phyloP scores from a whole-genome alignment of 2,113 vertebrate species.

The Chlamydotis undulata region DNA sequence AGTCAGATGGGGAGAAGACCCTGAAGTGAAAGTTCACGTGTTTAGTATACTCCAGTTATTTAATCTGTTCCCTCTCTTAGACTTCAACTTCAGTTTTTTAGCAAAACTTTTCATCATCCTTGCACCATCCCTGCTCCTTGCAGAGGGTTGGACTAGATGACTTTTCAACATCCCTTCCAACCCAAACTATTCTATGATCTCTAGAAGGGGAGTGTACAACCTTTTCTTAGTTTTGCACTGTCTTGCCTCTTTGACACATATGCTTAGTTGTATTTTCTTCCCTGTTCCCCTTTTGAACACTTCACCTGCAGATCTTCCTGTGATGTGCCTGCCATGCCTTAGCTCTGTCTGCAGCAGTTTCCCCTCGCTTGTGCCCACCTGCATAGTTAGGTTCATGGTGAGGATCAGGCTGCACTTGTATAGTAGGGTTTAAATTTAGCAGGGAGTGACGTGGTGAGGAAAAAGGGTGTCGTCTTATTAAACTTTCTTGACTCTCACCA shows the following conservation, averaged over 20 bases:
- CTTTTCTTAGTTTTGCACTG: neutral
- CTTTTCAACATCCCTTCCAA: neutral
- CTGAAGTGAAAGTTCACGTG: neutral
- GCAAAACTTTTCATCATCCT: neutral
- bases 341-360: neutral
- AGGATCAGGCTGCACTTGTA: neutral
- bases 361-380: neutral
- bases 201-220: neutral
- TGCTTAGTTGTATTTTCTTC: neutral
- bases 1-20: neutral
- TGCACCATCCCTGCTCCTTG: neutral
- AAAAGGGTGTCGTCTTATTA: neutral
- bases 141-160: neutral
- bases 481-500: neutral
- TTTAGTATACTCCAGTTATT: neutral
- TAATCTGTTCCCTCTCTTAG: neutral
- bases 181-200: neutral
- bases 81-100: neutral
- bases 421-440: neutral
- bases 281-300: neutral
- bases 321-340: neutral
- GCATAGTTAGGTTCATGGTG: neutral
- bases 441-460: neutral
- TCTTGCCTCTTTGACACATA: neutral
- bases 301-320: neutral